Conservation (phyloP, 2,888 invertebrate species). For the Tetramorium bicarinatum region DNA sequence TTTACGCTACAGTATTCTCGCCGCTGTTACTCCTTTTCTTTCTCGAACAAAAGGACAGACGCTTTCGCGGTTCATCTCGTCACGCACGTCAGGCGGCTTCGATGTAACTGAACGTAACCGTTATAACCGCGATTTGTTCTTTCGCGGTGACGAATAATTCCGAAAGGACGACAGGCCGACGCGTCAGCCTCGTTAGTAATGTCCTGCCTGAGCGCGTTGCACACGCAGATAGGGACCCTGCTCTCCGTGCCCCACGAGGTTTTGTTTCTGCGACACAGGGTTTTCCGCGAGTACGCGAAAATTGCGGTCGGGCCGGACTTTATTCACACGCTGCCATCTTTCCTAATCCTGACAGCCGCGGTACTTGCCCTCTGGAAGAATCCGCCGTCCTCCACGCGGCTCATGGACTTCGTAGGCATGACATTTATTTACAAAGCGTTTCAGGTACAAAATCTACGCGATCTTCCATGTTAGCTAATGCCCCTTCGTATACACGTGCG, state of each 20-base stretch:
- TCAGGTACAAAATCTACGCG: conserved; percentile 72
- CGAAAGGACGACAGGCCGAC: conserved; percentile 54
- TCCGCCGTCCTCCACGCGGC: conserved; percentile 73
- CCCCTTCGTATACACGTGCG: neutral
- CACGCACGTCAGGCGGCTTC: conserved; percentile 58
- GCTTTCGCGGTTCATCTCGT: conserved; percentile 62
- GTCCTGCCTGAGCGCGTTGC: conserved; percentile 80
- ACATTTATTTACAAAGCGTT: conserved; percentile 66
- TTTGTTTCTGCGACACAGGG: conserved; percentile 79
- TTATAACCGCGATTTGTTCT: conserved; percentile 20
- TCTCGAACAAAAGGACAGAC: conserved; percentile 36
- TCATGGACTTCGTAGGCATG: conserved; percentile 45
- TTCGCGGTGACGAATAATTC: conserved; percentile 46
- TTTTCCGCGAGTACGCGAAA: conserved; percentile 82
- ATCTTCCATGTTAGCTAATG: neutral
- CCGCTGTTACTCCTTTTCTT: neutral
- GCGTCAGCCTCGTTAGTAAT: conserved; percentile 69
- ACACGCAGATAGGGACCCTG: conserved; percentile 78
- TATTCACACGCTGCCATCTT: conserved; percentile 82
- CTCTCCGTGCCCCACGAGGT: conserved; percentile 80
- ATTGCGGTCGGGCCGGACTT: conserved; percentile 82
- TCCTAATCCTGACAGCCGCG: conserved; percentile 78
- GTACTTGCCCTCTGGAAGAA: conserved; percentile 78
- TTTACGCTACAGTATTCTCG: neutral
- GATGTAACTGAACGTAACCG: neutral